Evolutionary conservation across 2,888 invertebrate species (phyloP).

Genomic region (Drosophila setosimentum): DNA sequence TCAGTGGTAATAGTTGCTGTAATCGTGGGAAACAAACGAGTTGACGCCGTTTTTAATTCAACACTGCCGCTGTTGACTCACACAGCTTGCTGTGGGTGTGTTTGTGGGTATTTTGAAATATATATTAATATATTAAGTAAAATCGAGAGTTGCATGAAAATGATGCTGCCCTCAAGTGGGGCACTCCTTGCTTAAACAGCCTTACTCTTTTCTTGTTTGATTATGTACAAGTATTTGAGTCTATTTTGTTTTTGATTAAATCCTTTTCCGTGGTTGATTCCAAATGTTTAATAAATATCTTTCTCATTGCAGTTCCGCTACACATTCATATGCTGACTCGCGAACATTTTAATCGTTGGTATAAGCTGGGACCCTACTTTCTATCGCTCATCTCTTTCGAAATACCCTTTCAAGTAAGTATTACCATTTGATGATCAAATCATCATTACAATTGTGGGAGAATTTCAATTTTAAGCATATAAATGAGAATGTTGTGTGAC

Average conservation of each 20-base stretch:
- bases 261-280: neutral
- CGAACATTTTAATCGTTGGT: slow-evolving; percentile 98
- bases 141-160: neutral
- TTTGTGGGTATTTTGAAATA: neutral
- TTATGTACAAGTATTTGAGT: neutral
- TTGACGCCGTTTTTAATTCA: slow-evolving; percentile 1
- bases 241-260: neutral
- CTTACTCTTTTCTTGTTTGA: neutral
- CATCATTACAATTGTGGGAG: neutral
- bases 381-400: slow-evolving; percentile 94
- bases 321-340: slow-evolving; percentile 94
- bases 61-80: neutral
- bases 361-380: slow-evolving; percentile 94
- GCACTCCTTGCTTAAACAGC: neutral
- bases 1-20: neutral
- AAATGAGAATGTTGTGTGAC: neutral
- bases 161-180: neutral
- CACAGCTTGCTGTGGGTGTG: neutral
- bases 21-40: neutral
- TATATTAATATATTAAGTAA: neutral
- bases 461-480: neutral
- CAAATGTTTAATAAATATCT: slow-evolving; percentile 10
- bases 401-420: slow-evolving; percentile 92
- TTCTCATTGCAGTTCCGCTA: slow-evolving; percentile 90
- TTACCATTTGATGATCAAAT: neutral